Evolutionary conservation across 2,888 invertebrate genomes (phyloP).

Genomic region (Spodoptera littoralis): DNA sequence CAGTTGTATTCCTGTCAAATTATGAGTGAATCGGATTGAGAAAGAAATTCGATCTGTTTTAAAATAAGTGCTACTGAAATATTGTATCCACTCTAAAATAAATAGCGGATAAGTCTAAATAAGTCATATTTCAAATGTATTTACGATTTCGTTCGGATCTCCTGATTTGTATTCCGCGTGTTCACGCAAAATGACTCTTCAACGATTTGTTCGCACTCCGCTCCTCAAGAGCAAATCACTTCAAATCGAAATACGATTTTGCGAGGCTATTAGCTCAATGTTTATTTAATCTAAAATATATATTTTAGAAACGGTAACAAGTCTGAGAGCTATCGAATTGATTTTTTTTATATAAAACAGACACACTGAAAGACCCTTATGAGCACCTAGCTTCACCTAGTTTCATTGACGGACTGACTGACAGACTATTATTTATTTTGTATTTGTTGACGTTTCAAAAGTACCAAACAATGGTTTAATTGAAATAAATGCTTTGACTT

Average conservation of each 20-base stretch:
- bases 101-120: slow-evolving; percentile 25
- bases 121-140: slow-evolving; percentile 70
- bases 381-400: no score
- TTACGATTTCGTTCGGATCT: slow-evolving; percentile 64
- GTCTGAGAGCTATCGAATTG: not conserved
- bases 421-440: no score
- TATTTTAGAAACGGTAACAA: no score
- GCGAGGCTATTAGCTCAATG: slow-evolving; percentile 29
- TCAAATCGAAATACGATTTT: slow-evolving; percentile 50
- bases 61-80: slow-evolving; percentile 4
- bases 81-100: slow-evolving; percentile 17
- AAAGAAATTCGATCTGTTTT: slow-evolving; percentile 13
- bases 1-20: slow-evolving; percentile 27
- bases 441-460: no score
- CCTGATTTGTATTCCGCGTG: slow-evolving; percentile 97
- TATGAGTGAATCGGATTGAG: not conserved
- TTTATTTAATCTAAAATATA: slow-evolving; percentile 29
- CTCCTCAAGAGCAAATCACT: slow-evolving; percentile 49
- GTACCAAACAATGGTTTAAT: no score
- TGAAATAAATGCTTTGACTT: no score
- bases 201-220: slow-evolving; percentile 58
- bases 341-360: not conserved
- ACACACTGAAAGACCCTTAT: no score
- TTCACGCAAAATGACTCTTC: slow-evolving; percentile 89
- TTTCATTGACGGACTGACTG: no score